Percentiles rank a stretch among this genome's conserved stretches.
Conservation (phyloP, 2,113 vertebrate genomes). For the Sinocyclocheilus rhinocerous region DNA sequence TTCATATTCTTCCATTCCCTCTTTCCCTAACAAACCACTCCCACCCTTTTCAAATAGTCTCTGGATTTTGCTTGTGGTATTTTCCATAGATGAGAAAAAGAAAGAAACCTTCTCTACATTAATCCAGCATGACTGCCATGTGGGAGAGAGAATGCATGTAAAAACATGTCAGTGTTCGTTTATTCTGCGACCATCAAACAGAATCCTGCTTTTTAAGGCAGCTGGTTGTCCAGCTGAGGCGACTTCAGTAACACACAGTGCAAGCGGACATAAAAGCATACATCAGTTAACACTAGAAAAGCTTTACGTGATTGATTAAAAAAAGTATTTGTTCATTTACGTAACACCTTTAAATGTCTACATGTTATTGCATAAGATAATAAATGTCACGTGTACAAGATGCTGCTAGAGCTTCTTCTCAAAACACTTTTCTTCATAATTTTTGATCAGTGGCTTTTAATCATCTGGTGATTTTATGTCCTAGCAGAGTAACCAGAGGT, state of each 20-base stretch:
- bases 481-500: background rate
- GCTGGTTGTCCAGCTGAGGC: constrained; percentile 5
- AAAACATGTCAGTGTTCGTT: constrained; percentile 52
- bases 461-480: background rate
- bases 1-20: constrained; percentile 13
- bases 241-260: background rate
- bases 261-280: background rate
- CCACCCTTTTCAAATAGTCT: constrained; percentile 50
- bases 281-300: background rate
- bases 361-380: background rate
- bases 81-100: constrained; percentile 62
- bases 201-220: constrained; percentile 44
- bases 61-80: constrained; percentile 59
- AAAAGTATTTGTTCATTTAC: background rate
- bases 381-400: background rate
- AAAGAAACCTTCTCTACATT: constrained; percentile 46
- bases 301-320: background rate
- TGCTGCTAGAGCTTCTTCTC: background rate
- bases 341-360: background rate
- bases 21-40: constrained; percentile 34
- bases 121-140: constrained; percentile 41
- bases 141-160: constrained; percentile 49
- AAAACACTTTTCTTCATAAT: background rate
- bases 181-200: constrained; percentile 34
- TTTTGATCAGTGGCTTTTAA: background rate